Evolutionary conservation across 2,797 vertebrate genomes (phyloP).

Genomic region (Rhabdophis nuchalis): DNA sequence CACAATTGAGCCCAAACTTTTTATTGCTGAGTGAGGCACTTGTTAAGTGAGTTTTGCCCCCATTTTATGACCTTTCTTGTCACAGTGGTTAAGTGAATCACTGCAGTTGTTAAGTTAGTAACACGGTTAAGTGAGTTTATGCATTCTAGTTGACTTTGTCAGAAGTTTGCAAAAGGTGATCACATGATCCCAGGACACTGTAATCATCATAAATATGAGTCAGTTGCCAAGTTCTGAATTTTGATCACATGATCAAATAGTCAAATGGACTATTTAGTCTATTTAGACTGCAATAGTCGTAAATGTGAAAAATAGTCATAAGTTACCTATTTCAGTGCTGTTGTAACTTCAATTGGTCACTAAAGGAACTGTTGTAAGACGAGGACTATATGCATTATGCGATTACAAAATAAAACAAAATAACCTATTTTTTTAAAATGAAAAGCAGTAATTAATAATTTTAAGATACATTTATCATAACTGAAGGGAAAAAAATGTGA

Average conservation of each 20-base stretch:
- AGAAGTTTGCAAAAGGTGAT: not conserved
- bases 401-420: not conserved
- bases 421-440: not conserved
- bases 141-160: not conserved
- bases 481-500: not conserved
- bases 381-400: too few relatives aligned
- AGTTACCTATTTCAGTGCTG: not conserved
- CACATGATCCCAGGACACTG: not conserved
- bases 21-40: not conserved
- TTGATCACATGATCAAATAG: not conserved
- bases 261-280: too few relatives aligned
- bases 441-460: not conserved
- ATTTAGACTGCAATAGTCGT: not conserved
- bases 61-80: not conserved
- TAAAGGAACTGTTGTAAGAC: not conserved
- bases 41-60: not conserved
- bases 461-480: constrained; percentile 5
- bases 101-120: not conserved
- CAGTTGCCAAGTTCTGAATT: not conserved
- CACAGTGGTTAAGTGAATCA: not conserved
- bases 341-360: not conserved
- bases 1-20: not conserved
- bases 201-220: not conserved
- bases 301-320: not conserved
- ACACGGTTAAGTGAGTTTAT: not conserved